Percentiles rank a stretch among this genome's conserved stretches.
Conservation (phyloP, 2,888 invertebrate genomes). For the Pandemis heparana region DNA sequence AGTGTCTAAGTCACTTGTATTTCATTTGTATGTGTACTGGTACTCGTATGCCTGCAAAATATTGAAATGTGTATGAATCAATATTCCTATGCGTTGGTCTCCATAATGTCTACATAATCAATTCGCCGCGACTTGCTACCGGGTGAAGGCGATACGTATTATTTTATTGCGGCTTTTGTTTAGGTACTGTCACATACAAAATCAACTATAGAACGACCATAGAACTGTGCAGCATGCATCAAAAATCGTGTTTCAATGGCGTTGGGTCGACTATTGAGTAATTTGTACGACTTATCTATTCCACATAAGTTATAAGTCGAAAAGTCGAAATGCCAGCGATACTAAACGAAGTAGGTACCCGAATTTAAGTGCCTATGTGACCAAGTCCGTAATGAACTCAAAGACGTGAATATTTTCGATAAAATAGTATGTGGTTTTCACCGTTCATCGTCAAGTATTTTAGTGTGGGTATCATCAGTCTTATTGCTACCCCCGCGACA, state of each 20-base stretch:
- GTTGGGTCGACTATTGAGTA: too few relatives aligned
- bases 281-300: too few relatives aligned
- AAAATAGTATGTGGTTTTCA: too few relatives aligned
- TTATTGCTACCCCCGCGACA: background rate
- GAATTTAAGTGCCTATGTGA: too few relatives aligned
- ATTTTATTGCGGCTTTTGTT: conserved; percentile 61
- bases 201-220: background rate
- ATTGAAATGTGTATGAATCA: conserved; percentile 9
- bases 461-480: background rate
- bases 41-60: background rate
- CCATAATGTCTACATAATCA: conserved; percentile 35
- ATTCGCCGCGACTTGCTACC: conserved; percentile 55
- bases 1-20: background rate
- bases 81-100: conserved; percentile 14
- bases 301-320: too few relatives aligned
- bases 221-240: background rate
- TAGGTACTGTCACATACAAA: conserved; percentile 54
- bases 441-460: background rate
- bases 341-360: too few relatives aligned
- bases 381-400: too few relatives aligned
- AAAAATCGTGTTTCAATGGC: background rate
- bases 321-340: too few relatives aligned
- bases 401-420: too few relatives aligned
- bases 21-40: background rate
- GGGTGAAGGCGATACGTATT: conserved; percentile 61